These are phyloP conservation scores for Chamaea fasciata DNA, from an alignment of 2,113 vertebrate genomes.

Conservation along the genomic window DNA sequence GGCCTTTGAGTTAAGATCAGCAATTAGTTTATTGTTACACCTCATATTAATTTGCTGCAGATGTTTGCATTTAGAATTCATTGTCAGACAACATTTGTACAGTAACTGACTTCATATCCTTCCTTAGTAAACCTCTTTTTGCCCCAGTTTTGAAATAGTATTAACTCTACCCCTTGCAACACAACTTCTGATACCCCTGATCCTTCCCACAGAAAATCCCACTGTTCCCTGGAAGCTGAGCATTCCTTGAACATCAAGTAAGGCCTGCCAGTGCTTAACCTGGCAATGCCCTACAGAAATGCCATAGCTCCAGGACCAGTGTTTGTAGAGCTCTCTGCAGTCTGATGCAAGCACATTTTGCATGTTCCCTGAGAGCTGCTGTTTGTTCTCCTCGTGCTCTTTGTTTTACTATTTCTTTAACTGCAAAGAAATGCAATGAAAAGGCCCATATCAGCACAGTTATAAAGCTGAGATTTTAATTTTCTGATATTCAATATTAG, in stretches of 20 bases:
- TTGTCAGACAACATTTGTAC: neutral
- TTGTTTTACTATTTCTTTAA: neutral
- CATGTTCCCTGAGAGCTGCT: neutral
- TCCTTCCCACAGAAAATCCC: neutral
- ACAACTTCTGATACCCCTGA: neutral
- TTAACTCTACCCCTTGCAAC: neutral
- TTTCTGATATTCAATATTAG: slow-evolving; percentile 43
- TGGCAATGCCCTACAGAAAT: neutral
- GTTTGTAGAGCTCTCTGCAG: neutral
- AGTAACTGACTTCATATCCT: neutral
- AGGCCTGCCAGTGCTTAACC: neutral
- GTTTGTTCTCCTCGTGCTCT: neutral
- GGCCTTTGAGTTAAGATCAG: neutral
- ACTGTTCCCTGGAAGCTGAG: neutral
- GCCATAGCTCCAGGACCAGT: neutral
- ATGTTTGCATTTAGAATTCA: neutral
- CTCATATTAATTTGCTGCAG: neutral
- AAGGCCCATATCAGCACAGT: neutral
- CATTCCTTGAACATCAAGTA: neutral
- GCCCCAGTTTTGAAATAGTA: neutral
- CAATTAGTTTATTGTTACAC: neutral
- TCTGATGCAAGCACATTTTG: neutral
- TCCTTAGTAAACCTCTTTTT: neutral
- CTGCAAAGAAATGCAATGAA: neutral
- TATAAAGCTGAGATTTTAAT: slow-evolving; percentile 36